Percentiles rank a stretch among this genome's conserved stretches.
phyloP scores from a whole-genome alignment of 2,888 invertebrate genomes.

The Germaria angustata region DNA sequence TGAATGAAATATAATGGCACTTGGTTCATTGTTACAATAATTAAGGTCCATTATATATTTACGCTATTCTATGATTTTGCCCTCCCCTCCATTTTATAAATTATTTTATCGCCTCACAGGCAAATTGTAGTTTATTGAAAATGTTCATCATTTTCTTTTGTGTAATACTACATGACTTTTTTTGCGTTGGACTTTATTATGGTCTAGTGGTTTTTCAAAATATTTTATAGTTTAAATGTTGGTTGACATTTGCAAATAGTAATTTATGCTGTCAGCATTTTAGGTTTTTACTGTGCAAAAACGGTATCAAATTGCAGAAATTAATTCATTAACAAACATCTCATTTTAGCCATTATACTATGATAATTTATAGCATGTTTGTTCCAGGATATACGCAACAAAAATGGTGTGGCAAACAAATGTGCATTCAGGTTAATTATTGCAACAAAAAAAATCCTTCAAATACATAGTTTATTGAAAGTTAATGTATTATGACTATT shows the following conservation, averaged over 20 bases:
- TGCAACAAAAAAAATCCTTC: neutral
- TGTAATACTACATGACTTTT: neutral
- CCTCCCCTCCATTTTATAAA: neutral
- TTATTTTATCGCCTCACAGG: neutral
- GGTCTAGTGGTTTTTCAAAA: slow-evolving; percentile 40
- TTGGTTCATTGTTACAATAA: slow-evolving; percentile 56
- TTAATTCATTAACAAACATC: slow-evolving; percentile 7
- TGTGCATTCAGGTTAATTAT: neutral
- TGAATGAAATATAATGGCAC: slow-evolving; percentile 53
- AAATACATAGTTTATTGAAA: neutral
- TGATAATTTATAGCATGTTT: slow-evolving; percentile 26
- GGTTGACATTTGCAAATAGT: slow-evolving; percentile 41
- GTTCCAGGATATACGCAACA: neutral
- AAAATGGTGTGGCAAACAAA: neutral
- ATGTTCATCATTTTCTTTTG: neutral
- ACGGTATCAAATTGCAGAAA: neutral
- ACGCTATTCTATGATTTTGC: neutral
- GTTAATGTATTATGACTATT: neutral
- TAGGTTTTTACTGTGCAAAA: neutral
- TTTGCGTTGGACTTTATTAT: neutral
- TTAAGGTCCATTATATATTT: slow-evolving; percentile 51
- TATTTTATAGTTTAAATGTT: slow-evolving; percentile 19
- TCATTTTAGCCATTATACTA: neutral
- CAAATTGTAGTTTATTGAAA: slow-evolving; percentile 46
- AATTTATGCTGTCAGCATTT: slow-evolving; percentile 26